Conservation (phyloP, 2,113 vertebrate genomes). For the Brachyhypopomus gauderio region DNA sequence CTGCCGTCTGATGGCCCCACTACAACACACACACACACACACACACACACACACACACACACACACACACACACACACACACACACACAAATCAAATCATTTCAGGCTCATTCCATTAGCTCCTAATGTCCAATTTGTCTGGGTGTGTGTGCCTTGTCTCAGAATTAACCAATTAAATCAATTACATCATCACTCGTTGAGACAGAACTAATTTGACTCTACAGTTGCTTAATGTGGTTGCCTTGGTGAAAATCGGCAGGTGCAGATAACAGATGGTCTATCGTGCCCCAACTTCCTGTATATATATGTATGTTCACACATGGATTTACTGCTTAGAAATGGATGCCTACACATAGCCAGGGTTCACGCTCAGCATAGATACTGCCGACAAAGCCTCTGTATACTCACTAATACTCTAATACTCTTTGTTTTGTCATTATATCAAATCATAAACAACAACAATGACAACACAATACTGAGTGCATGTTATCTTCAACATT, state of each 20-base stretch:
- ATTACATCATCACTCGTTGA: conserved; percentile 29
- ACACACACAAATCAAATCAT: conserved; percentile 11
- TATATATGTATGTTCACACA: not conserved
- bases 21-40: conserved; percentile 64
- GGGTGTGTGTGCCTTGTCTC: not conserved
- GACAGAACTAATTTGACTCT: not conserved
- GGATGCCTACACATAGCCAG: too few species aligned
- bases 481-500: too few species aligned
- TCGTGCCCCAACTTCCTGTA: conserved; percentile 2
- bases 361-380: not conserved
- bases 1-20: conserved; percentile 90
- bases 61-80: conserved; percentile 30
- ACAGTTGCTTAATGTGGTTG: not conserved
- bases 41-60: conserved; percentile 33
- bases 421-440: too few species aligned
- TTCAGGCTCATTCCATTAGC: not conserved
- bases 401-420: too few species aligned
- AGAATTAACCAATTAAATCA: not conserved
- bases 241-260: not conserved
- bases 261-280: conserved; percentile 29
- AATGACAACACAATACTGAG: too few species aligned
- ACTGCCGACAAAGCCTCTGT: not conserved
- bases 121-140: not conserved
- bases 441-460: too few species aligned
- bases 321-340: too few species aligned